Evolutionary conservation across 2,113 vertebrate genomes (phyloP).

Genomic region (Etheostoma spectabile): DNA sequence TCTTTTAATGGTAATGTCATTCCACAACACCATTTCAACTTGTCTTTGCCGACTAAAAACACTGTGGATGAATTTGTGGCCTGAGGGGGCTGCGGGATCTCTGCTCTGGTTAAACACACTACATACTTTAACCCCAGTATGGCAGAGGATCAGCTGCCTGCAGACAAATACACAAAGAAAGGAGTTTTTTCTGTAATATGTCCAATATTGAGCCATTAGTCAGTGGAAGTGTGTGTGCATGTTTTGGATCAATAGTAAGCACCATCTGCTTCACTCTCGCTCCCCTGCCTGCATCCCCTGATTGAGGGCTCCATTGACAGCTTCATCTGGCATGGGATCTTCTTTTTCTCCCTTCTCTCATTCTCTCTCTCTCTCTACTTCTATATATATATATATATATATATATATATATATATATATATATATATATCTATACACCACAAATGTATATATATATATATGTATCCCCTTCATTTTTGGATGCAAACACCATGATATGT

Average conservation of each 20-base stretch:
- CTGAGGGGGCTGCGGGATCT: slow-evolving; percentile 8
- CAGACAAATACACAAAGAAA: slow-evolving; percentile 53
- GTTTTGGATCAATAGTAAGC: slow-evolving; percentile 73
- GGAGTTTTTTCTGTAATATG: slow-evolving; percentile 49
- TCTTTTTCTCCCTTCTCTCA: background rate
- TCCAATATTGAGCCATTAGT: slow-evolving; percentile 70
- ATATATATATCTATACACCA: no score
- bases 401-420: no score
- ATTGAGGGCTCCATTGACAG: slow-evolving; percentile 75
- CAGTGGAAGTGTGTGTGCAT: slow-evolving; percentile 60
- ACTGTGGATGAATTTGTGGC: background rate
- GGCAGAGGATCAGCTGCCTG: slow-evolving; percentile 19
- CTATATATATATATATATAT: slow-evolving; percentile 4
- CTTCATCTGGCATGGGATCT: slow-evolving; percentile 71
- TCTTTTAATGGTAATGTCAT: slow-evolving; percentile 38
- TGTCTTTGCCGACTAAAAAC: background rate
- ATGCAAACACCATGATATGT: no score
- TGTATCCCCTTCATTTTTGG: no score
- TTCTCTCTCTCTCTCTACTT: no score
- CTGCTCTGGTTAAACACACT: slow-evolving; percentile 24
- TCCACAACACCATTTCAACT: slow-evolving; percentile 11
- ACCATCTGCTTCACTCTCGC: slow-evolving; percentile 62
- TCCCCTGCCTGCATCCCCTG: slow-evolving; percentile 57
- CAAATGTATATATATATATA: no score
- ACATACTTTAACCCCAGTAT: slow-evolving; percentile 15